Percentiles rank a stretch among this genome's conserved stretches.
phyloP scores from a whole-genome alignment of 1,140 invertebrate species.

The Yoshiicerus persimilis region DNA sequence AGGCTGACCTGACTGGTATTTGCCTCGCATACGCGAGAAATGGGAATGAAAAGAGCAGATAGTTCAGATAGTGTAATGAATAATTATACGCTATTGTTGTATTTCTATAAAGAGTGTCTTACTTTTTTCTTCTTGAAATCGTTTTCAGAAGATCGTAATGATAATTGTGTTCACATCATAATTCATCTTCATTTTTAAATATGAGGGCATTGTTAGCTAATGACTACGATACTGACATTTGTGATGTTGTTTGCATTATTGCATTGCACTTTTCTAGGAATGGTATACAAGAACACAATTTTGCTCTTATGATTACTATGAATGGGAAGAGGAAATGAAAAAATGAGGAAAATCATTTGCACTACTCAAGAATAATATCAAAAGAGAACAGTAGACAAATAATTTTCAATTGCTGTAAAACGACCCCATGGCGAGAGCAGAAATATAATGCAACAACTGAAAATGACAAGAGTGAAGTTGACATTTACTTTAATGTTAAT shows the following conservation, averaged over 20 bases:
- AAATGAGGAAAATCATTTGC: not conserved
- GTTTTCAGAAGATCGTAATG: not conserved
- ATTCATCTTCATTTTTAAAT: not conserved
- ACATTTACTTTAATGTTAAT: not conserved
- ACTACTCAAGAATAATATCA: not conserved
- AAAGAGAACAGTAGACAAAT: not conserved
- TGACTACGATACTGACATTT: no score
- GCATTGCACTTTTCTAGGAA: no score
- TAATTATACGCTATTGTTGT: not conserved
- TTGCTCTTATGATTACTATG: no score
- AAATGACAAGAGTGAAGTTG: constrained; percentile 7
- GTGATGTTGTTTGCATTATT: no score
- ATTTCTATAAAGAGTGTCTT: not conserved
- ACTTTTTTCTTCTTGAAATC: not conserved
- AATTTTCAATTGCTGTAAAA: constrained; percentile 25
- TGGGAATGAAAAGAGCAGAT: no score
- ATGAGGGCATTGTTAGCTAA: no score
- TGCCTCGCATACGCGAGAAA: no score
- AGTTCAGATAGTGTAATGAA: not conserved
- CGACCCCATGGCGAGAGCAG: constrained; percentile 2
- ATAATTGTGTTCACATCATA: not conserved
- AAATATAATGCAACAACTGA: not conserved
- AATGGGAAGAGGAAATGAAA: not conserved
- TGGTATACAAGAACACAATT: no score
- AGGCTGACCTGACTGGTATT: not conserved